Evolutionary conservation across 30 jellyfish, hydroid and myxozoan species (phyloP), one percentile per base, ranked within the genome.

Genomic region (Chironex yamaguchii): DNA sequence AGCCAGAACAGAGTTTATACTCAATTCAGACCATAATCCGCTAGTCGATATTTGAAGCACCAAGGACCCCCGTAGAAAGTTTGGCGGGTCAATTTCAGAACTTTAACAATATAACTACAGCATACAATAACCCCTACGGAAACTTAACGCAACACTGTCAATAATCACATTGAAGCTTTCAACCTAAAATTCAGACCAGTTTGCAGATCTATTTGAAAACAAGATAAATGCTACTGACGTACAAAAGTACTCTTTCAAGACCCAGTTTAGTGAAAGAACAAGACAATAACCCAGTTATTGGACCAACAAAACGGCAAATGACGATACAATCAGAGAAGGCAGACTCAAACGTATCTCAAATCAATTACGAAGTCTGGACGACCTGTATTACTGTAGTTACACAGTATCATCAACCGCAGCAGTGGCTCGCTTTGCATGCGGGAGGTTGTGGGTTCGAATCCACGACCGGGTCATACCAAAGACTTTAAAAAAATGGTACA

Each of bases 331-430:
- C 1, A 17, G 62, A 12, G 32, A 80, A 62, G 91, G 91, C n/a
- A 35, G 85, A 22, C 33, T 77, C 12, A 52, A 77, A 77, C 84
- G 91, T 4, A 62, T 80, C 28, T 36, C 42, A 13, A 62, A 63
- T 13, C 91, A 80, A 52, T 29, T 76, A 2, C 91, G 17, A 80
- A 80, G 34, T 80, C 85, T 30, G 85, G 91, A 1, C 74, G 85
- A n/a, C 91, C 91, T 35, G 75, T 80, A 9, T 17, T 65, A 31
- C 91, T 84, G 62, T n/a, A n/a, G n/a, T n/a, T n/a, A n/a, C n/a
- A n/a, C n/a, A n/a, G n/a, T n/a, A n/a, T n/a, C n/a, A n/a, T n/a
- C n/a, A n/a, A n/a, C n/a, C n/a, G n/a, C n/a, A n/a, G n/a, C n/a
- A n/a, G n/a, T n/a, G n/a, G n/a, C n/a, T n/a, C n/a, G n/a, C n/a